Percentiles rank a stretch among this genome's conserved stretches.
phyloP scores from a whole-genome alignment of 2,888 invertebrate genomes.

The Xylota sylvarum region DNA sequence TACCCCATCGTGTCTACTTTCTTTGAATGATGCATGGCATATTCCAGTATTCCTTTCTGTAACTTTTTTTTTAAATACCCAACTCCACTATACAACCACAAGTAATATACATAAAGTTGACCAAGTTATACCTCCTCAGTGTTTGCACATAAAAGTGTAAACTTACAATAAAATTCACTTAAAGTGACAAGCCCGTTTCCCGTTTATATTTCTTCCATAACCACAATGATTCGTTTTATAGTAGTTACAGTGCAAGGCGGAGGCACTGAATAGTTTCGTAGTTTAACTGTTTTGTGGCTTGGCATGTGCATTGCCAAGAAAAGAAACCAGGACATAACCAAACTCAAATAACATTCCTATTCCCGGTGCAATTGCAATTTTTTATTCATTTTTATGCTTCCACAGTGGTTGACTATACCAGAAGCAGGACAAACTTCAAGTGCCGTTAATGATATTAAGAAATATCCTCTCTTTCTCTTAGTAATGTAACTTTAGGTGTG shows the following conservation, averaged over 20 bases:
- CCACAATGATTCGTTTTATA: constrained; percentile 61
- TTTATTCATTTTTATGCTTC: constrained; percentile 48
- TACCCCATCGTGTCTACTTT: no score
- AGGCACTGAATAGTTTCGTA: constrained; percentile 39
- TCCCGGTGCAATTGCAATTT: constrained; percentile 66
- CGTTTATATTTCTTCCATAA: constrained; percentile 59
- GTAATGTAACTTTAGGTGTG: constrained; percentile 12
- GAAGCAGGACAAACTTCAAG: constrained; percentile 60
- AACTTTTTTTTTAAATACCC: constrained; percentile 4
- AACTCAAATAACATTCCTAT: constrained; percentile 66
- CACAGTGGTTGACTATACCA: constrained; percentile 7
- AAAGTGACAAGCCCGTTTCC: constrained; percentile 67
- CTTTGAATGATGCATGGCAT: no score
- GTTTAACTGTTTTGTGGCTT: constrained; percentile 35
- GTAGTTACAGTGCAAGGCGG: constrained; percentile 8
- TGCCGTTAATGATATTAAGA: constrained; percentile 70
- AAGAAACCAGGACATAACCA: constrained; percentile 61
- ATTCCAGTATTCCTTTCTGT: no score
- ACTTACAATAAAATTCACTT: constrained; percentile 72
- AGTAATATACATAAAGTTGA: constrained; percentile 47
- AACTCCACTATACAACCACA: constrained; percentile 22
- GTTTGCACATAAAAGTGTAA: constrained; percentile 64
- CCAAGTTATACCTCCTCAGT: constrained; percentile 47
- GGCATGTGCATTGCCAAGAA: constrained; percentile 42
- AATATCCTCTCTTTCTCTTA: constrained; percentile 49